Conservation (phyloP, 2,888 invertebrate genomes). For the Seira sanloemensis region DNA sequence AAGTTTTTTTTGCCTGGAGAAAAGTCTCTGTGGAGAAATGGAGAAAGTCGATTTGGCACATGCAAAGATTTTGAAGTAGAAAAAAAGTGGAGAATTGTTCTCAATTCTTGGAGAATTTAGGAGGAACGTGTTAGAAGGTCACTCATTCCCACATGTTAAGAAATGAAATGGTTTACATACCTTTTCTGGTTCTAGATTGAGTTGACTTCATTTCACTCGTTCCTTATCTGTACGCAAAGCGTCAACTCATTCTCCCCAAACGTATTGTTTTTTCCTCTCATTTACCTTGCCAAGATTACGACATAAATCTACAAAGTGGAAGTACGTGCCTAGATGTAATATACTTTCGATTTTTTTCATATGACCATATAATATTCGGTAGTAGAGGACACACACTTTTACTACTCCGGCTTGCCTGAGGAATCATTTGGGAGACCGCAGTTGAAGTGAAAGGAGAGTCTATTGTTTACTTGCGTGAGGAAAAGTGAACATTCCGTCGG, state of each 20-base stretch:
- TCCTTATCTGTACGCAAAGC: conserved; percentile 1
- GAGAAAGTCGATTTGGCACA: conserved; percentile 54
- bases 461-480: conserved; percentile 26
- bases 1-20: not conserved
- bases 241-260: not conserved
- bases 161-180: not conserved
- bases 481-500: not conserved
- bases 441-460: conserved; percentile 39
- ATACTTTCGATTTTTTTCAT: not conserved
- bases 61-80: not conserved
- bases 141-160: not conserved
- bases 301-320: conserved; percentile 3
- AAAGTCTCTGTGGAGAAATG: not conserved
- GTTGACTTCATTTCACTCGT: not conserved
- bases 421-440: conserved; percentile 33
- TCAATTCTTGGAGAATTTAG: conserved; percentile 30
- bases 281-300: conserved; percentile 50
- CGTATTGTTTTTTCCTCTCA: conserved; percentile 21
- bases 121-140: conserved; percentile 56
- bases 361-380: not conserved
- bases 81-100: conserved; percentile 42
- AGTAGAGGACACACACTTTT: conserved; percentile 27
- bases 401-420: not conserved
- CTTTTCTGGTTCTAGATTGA: not conserved
- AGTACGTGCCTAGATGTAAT: not conserved